These are phyloP conservation scores for Carposina sasakii DNA, from an alignment of 1,140 invertebrate species.

Conservation along the genomic window DNA sequence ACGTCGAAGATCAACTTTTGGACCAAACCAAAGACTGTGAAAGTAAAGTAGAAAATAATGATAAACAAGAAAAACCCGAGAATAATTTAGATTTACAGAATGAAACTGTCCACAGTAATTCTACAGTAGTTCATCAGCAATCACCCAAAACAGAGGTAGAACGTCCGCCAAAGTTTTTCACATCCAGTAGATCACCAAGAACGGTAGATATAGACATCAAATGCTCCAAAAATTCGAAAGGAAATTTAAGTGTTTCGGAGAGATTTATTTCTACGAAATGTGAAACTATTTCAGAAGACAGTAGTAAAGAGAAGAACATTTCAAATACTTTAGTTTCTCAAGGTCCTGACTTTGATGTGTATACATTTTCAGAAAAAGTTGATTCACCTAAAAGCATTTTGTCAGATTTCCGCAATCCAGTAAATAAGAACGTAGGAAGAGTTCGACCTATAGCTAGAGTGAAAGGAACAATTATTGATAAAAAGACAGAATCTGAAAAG, in stretches of 20 bases:
- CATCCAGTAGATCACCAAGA: conserved; percentile 54
- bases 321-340: conserved; percentile 52
- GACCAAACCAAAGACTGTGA: conserved; percentile 20
- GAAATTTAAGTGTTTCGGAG: conserved; percentile 58
- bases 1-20: too few species aligned
- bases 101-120: background rate
- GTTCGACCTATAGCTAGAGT: conserved; percentile 69
- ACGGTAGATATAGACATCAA: conserved; percentile 64
- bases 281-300: conserved; percentile 55
- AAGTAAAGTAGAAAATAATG: conserved; percentile 12
- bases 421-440: conserved; percentile 61
- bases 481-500: conserved; percentile 58
- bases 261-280: conserved; percentile 57
- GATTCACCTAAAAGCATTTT: conserved; percentile 66
- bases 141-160: conserved; percentile 47
- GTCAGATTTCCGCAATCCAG: conserved; percentile 55
- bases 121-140: conserved; percentile 10
- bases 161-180: conserved; percentile 64
- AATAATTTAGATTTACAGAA: conserved; percentile 7
- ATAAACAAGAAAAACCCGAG: conserved; percentile 17
- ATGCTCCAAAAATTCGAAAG: conserved; percentile 63
- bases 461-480: conserved; percentile 69
- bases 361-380: conserved; percentile 66
- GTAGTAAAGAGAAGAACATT: conserved; percentile 43
- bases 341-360: conserved; percentile 61